Base-by-base conservation (phyloP, 2,888 invertebrate species). In the Tinea pellionella region DNA sequence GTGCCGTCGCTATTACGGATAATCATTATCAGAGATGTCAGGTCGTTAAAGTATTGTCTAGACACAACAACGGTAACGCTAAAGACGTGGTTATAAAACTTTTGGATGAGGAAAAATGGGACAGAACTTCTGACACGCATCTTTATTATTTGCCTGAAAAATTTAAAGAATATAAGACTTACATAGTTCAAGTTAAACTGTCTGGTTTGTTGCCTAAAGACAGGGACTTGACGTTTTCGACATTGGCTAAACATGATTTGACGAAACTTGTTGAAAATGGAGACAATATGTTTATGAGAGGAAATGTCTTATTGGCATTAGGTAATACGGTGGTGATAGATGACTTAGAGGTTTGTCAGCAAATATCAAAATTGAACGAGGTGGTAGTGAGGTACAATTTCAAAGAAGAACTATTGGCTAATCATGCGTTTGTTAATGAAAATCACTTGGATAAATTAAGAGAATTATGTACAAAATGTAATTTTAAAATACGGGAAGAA, bases 271-370 rank as follows among this genome's bases (percentile, higher is more conserved):
- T 75, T 0, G 75, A 76, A 1, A 66, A 65, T 12, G 74, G 78
- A 41, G 75, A 79, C n/a, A 73, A 77, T 18, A 29, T 80, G n/a
- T 78, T 76, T 59, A 65, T 89, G 63, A 77, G 76, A 63, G 89
- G 82, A 2, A 74, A 88, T 69, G 84, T 92, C 41, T 71, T 76
- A 7, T 70, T 92, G 63, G 89, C 90, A 58, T 68, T 93, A 29
- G 90, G 89, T 0, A 88, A 91, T 62, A 89, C 88, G 0, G 69
- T 94, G 41, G 92, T 93, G 87, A 78, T 94, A 0, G 89, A 92
- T 60, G 90, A 91, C 2, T 70, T 93, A 42, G 89, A 90, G 68
- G 81, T 89, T 29, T 88, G 90, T 62, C 88, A 89, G 63, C 81
- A 89, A 61, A 73, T 92, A 18, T 71, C 80, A 0, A 75, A 84